Evolutionary conservation across 2,888 invertebrate species (phyloP), one percentile per base, ranked within the genome.

Genomic region (Pteria penguin): DNA sequence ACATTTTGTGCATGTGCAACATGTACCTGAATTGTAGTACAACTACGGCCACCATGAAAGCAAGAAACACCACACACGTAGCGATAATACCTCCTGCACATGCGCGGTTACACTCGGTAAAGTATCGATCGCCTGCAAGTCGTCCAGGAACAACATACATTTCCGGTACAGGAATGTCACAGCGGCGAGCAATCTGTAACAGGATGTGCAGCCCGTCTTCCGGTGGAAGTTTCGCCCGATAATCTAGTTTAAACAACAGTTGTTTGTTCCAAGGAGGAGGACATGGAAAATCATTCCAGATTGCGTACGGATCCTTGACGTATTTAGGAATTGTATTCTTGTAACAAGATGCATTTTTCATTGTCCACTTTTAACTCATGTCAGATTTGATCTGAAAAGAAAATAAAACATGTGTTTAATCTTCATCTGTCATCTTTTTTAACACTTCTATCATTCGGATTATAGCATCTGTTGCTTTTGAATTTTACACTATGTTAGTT

Each of bases 221-320:
- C 26, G 67, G 68, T 67, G 66, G 57, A 18, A 76, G 4, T 62
- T 57, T 52, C 14, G 29, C 22, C 5, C 55, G 27, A 24, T 62
- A 66, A 26, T 58, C 62, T 11, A 65, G n/a, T 57, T 71, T 63
- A 29, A 76, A 76, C 22, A 76, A 62, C 2, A 68, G 32, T 27
- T 76, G 65, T 4, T 62, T 55, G 55, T 72, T 72, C 32, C 67
- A 72, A 0, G 54, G 66, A 24, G 72, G 76, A n/a, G 76, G 76
- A n/a, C 76, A 76, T 1, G 76, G 76, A 31, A 76, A 29, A 26
- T 54, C n/a, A 36, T 76, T 72, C 76, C 76, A 76, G 2, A 76
- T 54, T 36, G 55, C 29, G 45, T 62, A 67, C 18, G 72, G 72
- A 54, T 76, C 72, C 26, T 62, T 45, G 24, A 65, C 45, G 18